Evolutionary conservation across 2,113 vertebrate genomes (phyloP).

Genomic region (Rhea pennata): DNA sequence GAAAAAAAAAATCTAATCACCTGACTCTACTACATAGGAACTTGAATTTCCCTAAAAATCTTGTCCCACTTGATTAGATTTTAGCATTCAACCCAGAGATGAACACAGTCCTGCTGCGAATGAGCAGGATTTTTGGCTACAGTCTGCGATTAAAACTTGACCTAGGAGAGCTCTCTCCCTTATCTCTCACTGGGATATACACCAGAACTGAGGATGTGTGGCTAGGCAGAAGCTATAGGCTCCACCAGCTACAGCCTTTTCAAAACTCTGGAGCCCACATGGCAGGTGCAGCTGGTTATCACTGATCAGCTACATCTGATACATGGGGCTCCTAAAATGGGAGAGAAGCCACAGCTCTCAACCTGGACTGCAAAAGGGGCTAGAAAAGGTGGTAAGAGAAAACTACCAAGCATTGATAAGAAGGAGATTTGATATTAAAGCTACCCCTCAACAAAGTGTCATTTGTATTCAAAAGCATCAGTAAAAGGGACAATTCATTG

Average conservation of each 20-base stretch:
- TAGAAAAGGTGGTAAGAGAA: neutral
- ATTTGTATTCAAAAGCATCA: neutral
- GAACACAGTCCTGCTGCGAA: neutral
- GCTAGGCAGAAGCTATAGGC: neutral
- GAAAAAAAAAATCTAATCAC: neutral
- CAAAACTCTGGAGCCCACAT: neutral
- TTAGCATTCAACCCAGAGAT: neutral
- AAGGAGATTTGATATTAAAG: neutral
- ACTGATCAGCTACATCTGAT: fast-evolving
- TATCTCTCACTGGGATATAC: neutral
- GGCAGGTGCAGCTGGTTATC: neutral
- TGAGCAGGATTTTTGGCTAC: neutral
- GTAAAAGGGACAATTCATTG: neutral
- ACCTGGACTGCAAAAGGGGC: neutral
- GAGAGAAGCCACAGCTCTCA: neutral
- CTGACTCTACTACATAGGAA: neutral
- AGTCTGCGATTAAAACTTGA: neutral
- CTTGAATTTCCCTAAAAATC: neutral
- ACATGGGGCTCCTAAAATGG: neutral
- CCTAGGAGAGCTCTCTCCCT: neutral
- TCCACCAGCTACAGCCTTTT: neutral
- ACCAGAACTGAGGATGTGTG: neutral
- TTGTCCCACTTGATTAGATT: neutral
- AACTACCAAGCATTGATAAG: neutral
- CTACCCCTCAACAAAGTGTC: neutral